Evolutionary conservation across 2,797 vertebrate species (phyloP).

Genomic region (Podargus strigoides): DNA sequence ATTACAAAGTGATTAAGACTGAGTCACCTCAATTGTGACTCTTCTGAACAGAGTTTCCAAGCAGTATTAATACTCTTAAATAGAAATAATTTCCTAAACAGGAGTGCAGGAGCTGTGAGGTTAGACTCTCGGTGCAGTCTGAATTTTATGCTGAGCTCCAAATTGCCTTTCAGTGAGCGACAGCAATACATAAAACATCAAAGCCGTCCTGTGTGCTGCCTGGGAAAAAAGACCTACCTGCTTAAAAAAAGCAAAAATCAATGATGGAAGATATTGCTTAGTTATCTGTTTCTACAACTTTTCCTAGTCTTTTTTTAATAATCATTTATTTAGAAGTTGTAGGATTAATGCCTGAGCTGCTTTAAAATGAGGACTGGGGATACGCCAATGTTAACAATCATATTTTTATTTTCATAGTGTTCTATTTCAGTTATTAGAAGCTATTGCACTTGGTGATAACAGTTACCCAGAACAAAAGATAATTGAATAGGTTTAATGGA

Average conservation of each 20-base stretch:
- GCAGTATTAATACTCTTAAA: not conserved
- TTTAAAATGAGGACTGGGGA: not conserved
- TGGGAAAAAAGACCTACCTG: not conserved
- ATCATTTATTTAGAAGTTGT: not conserved
- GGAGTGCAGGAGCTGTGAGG: not conserved
- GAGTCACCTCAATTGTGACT: not conserved
- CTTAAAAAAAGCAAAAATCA: not conserved
- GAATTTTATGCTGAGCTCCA: not conserved
- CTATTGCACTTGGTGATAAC: not conserved
- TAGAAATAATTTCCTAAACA: not conserved
- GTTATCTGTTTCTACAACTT: conserved; percentile 15
- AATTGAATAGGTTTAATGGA: conserved; percentile 44
- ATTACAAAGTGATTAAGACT: conserved; percentile 44
- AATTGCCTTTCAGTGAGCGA: not conserved
- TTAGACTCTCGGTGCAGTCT: not conserved
- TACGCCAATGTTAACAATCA: not conserved
- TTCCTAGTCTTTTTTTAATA: not conserved
- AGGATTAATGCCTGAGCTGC: conserved; percentile 5
- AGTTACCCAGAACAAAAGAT: conserved; percentile 27
- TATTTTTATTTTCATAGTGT: conserved; percentile 20
- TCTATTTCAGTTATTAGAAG: conserved; percentile 42
- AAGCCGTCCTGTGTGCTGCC: not conserved
- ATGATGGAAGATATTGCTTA: not conserved
- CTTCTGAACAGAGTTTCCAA: not conserved
- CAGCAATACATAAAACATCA: conserved; percentile 14